Conservation (phyloP, 2,113 vertebrate species). For the Halichoeres trimaculatus region DNA sequence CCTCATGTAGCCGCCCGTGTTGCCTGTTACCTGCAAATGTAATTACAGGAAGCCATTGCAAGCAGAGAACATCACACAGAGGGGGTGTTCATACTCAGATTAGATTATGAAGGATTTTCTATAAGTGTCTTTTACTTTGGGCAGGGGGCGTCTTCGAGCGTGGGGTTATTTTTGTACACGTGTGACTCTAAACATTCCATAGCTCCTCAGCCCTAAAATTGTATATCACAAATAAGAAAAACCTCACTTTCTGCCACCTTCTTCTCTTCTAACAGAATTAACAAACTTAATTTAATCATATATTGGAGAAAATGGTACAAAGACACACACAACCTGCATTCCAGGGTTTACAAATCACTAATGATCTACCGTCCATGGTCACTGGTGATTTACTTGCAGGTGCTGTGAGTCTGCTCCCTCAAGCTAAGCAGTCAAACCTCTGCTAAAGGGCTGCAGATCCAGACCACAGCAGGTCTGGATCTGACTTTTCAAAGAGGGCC, state of each 20-base stretch:
- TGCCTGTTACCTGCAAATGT: slow-evolving; percentile 70
- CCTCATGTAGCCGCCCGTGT: slow-evolving; percentile 67
- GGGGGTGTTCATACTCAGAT: not conserved
- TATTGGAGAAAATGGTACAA: not conserved
- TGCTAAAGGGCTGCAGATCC: slow-evolving; percentile 70
- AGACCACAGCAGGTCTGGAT: slow-evolving; percentile 42
- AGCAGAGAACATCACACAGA: slow-evolving; percentile 24
- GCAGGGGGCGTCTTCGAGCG: not conserved
- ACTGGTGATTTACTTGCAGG: slow-evolving; percentile 24
- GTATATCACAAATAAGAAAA: not conserved
- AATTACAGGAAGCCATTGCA: slow-evolving; percentile 62
- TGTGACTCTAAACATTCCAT: slow-evolving; percentile 67
- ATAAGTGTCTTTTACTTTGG: slow-evolving; percentile 44
- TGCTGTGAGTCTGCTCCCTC: slow-evolving; percentile 23
- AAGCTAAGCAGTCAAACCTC: slow-evolving; percentile 45
- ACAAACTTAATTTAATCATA: too few species aligned
- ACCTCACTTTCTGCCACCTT: slow-evolving; percentile 14
- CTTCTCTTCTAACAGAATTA: not conserved
- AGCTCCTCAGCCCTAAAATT: not conserved
- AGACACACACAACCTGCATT: not conserved
- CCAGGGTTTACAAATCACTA: slow-evolving; percentile 14
- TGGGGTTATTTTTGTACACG: not conserved
- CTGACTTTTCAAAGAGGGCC: slow-evolving; percentile 55
- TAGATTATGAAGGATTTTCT: not conserved
- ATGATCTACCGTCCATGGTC: slow-evolving; percentile 7